Base-by-base conservation (phyloP, 23 tunicate species). In the Styela clava region DNA sequence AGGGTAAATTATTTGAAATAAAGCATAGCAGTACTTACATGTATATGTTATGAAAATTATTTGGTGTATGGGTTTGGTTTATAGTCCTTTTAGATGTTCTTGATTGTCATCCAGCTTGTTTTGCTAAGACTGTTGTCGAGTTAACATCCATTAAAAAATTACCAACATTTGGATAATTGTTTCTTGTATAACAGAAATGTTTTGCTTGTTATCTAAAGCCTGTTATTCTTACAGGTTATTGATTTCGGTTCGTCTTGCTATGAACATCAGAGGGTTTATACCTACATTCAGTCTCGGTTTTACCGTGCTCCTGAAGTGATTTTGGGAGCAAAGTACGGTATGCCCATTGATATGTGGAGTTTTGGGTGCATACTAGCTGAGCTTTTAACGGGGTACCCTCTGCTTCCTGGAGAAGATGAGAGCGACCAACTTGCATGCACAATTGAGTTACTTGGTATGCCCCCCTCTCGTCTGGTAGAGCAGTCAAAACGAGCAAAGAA, bases 311-410 rank as follows among this genome's bases (percentile, higher is more conserved):
- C 99, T 0, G 99, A 95, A 69, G 99, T 95, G 24, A 90, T 95
- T 22, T 78, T 95, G 9, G 99, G 99, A 20, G 91, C 86, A 44
- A 61, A 79, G 3, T 95, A 95, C 86, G 91, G 96, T 26, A 95
- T 91, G 91, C 86, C 99, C 5, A 95, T 95, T 52, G 99, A 95
- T 35, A 95, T 95, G 96, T 95, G 99, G 99, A 95, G 99, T 64
- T 95, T 95, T 81, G 99, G 99, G 3, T 95, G 99, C 82, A 95
- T 95, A 32, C 87, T 95, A 0, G 99, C 99, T 32, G 99, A 95
- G 63, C 86, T 95, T 0, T 67, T 95, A n/a, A 95, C 99, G 63
- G 99, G 99, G 33, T 95, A 95, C 61, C 99, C 99, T 9, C 74
- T 95, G 35, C 63, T 95, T 20, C 99, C 99, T 2, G 99, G 99